Evolutionary conservation across 2,113 vertebrate genomes (phyloP), one percentile per base, ranked within the genome.

Genomic region (Pomatostomus ruficeps): DNA sequence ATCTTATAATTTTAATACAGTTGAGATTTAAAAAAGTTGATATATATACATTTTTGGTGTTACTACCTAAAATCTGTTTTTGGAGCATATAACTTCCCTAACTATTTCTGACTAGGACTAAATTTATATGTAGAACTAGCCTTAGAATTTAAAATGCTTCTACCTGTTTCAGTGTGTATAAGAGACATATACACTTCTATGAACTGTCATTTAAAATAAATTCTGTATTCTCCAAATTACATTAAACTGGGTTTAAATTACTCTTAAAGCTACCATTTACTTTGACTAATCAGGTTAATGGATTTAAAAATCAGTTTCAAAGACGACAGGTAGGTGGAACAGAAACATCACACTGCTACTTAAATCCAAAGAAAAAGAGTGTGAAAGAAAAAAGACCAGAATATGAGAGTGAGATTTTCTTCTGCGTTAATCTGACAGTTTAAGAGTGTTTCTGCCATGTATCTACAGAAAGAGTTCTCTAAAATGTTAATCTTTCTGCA

Each of bases 271-370:
- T 74, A 86, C 66, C 71, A 26, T 82, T 84, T 91, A 63, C 58
- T 95, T 94, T 65, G 58, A 70, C 86, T 96, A 93, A 95, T 86
- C 65, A 94, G 89, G 79, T 92, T 95, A 95, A 77, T 3, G 43
- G 84, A 65, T 81, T 90, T 94, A 85, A 95, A 93, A 89, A 79
- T 85, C 61, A 52, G 19, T 74, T 70, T 72, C 51, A 57, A 26
- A 79, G 23, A 54, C 91, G 83, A 86, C 80, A 91, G 28, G 77
- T 76, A 77, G 63, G 70, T 89, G 72, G 70, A 77, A 91, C 24
- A 91, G 78, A 68, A 93, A n/a, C 62, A 84, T 70, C 55, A 63
- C 57, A 71, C 23, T 77, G 28, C 48, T 84, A 11, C 61, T 66
- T 88, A 94, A 91, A 89, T 75, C 62, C 48, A 48, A 72, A 79